Base-by-base conservation (phyloP, 2,888 invertebrate species). In the Luperina testacea region DNA sequence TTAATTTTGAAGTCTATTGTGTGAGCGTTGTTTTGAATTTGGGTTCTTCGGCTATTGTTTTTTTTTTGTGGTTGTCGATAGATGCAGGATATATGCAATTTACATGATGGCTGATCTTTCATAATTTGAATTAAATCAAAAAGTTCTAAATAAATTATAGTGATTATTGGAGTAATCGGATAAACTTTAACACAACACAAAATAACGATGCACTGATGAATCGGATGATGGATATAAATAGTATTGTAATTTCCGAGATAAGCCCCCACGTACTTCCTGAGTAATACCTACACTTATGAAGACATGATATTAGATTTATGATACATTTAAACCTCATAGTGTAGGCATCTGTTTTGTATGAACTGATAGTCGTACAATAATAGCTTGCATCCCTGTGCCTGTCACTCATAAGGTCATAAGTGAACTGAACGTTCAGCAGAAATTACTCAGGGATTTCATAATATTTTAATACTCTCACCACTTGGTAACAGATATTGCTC, bases 271-370 rank as follows among this genome's bases (percentile, higher is more conserved):
- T 63, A 72, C 42, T 71, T 38, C 64, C 71, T 32, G 59, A 77
- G 51, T 27, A 24, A 73, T 42, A 76, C 15, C 48, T 48, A 13
- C 27, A 51, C n/a, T 61, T 64, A 53, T 51, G 75, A 72, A 69
- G 17, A n/a, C 38, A 15, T 17, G 71, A 45, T 75, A 68, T 68
- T 61, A 71, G 75, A 87, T 84, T 72, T 32, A 84, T 72, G 85
- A 78, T 81, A 76, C 45, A 73, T 75, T 67, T 27, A 84, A 77
- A 42, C 32, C 72, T 72, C n/a, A 67, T 57, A 77, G 7, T 61
- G 38, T 24, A 38, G 70, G 64, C 87, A 74, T 77, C 85, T 87
- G 85, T 77, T 87, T 77, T 53, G 45, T 74, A 53, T 73, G 27
- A 65, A n/a, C 73, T 64, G 83, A 74, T 83, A 75, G 61, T 59